A percentile compares a stretch with the other conserved stretches of the same genome.
phyloP scores from a whole-genome alignment of 2,797 vertebrate species.

The Perodicticus potto region DNA sequence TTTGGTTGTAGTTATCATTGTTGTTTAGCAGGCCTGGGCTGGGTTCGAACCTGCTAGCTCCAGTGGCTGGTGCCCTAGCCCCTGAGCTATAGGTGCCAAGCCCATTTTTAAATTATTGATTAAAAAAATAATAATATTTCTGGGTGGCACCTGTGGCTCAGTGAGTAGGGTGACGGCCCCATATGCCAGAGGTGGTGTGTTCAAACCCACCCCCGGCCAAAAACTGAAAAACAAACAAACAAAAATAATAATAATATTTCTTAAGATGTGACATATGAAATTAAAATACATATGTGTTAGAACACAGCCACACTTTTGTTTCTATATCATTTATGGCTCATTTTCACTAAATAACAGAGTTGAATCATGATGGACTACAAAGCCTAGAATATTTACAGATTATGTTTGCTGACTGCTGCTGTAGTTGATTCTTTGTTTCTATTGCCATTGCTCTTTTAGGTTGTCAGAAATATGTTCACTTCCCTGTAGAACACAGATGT shows the following conservation, averaged over 20 bases:
- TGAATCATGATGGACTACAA: constrained; percentile 10
- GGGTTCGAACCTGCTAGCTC: no score
- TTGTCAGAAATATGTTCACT: constrained; percentile 8
- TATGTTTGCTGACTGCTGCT: neutral
- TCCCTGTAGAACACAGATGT: neutral
- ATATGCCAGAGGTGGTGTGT: no score
- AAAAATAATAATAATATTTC: constrained; percentile 12
- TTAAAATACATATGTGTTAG: neutral
- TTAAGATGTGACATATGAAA: neutral
- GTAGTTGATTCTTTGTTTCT: neutral
- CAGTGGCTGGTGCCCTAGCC: no score
- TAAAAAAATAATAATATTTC: no score
- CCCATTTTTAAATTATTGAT: constrained; percentile 28
- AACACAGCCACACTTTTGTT: neutral
- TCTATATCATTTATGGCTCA: neutral
- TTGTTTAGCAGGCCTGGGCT: no score
- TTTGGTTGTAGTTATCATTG: no score
- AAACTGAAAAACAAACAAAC: no score
- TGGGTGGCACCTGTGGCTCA: no score
- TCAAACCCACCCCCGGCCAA: no score
- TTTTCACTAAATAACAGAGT: constrained; percentile 1
- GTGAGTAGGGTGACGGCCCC: no score
- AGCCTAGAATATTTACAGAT: constrained; percentile 34
- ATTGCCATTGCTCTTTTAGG: neutral
- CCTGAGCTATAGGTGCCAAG: no score